phyloP scores from a whole-genome alignment of 2,797 vertebrate genomes.

The Phoxinus dragarum region DNA sequence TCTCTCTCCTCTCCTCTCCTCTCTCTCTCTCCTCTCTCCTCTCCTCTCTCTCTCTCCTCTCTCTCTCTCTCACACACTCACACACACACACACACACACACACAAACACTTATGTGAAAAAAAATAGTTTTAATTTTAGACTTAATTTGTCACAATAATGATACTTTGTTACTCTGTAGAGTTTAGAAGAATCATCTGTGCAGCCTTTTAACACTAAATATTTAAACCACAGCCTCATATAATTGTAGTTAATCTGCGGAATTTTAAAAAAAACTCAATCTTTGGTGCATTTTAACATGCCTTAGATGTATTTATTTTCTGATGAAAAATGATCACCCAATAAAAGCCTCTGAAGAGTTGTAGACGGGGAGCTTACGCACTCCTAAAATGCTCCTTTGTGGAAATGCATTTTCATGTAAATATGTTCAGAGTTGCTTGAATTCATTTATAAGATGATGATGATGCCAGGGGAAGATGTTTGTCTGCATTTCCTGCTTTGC shows the following conservation, averaged over 20 bases:
- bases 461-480: constrained; percentile 4
- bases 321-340: constrained; percentile 74
- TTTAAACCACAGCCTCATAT: constrained; percentile 2
- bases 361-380: constrained; percentile 61
- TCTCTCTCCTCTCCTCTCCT: no score
- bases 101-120: neutral
- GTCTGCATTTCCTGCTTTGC: constrained; percentile 18
- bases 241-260: constrained; percentile 70
- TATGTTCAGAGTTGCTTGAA: constrained; percentile 60
- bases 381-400: constrained; percentile 61
- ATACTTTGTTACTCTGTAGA: neutral
- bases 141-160: neutral
- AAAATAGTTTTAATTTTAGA: neutral
- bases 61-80: neutral
- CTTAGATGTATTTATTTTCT: constrained; percentile 68
- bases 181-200: neutral
- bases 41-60: no score
- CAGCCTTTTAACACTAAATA: constrained; percentile 55
- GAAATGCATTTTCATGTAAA: constrained; percentile 73
- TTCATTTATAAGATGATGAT: constrained; percentile 21
- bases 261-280: constrained; percentile 68
- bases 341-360: constrained; percentile 62
- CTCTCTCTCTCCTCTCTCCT: no score
- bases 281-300: constrained; percentile 65
- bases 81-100: neutral